phyloP scores from a whole-genome alignment of 2,113 vertebrate genomes.

The Falco punctatus region DNA sequence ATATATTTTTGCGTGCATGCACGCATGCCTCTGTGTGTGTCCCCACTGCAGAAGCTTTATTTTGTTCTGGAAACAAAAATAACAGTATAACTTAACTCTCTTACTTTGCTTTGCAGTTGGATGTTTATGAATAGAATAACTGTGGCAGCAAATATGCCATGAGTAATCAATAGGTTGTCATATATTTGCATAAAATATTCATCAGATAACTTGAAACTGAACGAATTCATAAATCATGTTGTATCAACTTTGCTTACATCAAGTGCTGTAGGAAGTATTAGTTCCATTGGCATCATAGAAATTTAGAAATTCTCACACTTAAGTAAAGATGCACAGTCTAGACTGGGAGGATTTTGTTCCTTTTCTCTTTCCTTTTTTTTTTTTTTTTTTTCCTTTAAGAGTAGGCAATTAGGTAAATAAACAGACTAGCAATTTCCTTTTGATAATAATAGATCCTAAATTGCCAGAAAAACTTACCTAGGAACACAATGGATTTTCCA shows the following conservation, averaged over 20 bases:
- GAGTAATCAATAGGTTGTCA: slow-evolving; percentile 22
- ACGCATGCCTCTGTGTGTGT: background rate
- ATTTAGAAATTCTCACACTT: background rate
- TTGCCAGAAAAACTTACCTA: background rate
- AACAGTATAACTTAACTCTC: background rate
- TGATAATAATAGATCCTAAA: background rate
- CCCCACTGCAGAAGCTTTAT: background rate
- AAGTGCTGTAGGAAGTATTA: background rate
- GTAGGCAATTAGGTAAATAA: background rate
- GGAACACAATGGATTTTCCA: background rate
- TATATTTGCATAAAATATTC: slow-evolving; percentile 49
- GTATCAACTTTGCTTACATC: background rate
- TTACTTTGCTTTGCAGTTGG: background rate
- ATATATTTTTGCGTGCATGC: too few species aligned
- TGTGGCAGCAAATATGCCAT: slow-evolving; percentile 21
- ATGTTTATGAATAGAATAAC: slow-evolving; percentile 24
- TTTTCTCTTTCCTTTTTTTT: background rate
- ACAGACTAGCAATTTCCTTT: background rate
- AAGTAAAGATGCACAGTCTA: background rate
- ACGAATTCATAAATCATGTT: background rate
- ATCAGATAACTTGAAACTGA: background rate
- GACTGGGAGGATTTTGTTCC: background rate
- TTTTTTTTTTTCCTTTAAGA: background rate
- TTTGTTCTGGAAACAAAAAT: background rate
- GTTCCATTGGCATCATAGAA: background rate